A percentile compares a stretch with the other conserved stretches of the same genome.
phyloP scores from a whole-genome alignment of 2,113 vertebrate genomes.

The Hypocryptadius cinnamomeus region DNA sequence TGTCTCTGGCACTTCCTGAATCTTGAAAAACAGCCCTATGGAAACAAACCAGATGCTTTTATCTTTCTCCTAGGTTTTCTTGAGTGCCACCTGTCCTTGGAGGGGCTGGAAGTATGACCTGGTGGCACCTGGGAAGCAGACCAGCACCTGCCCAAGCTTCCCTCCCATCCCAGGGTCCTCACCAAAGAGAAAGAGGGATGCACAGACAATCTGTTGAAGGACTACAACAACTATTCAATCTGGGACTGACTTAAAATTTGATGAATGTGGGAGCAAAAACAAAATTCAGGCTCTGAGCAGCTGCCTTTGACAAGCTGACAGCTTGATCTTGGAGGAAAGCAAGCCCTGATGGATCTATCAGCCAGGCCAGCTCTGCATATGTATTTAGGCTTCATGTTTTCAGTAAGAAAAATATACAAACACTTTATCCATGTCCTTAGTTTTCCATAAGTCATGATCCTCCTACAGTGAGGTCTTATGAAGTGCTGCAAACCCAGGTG shows the following conservation, averaged over 20 bases:
- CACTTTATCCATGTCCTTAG: not conserved
- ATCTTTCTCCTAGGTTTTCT: not conserved
- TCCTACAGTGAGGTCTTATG: fast-evolving
- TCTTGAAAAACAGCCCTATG: not conserved
- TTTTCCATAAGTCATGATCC: not conserved
- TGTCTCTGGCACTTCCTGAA: not conserved
- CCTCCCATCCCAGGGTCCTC: not conserved
- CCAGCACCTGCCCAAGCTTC: not conserved
- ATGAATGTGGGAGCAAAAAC: not conserved
- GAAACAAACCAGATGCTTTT: not conserved
- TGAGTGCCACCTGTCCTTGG: not conserved
- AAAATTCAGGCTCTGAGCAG: not conserved
- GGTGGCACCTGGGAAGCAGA: not conserved
- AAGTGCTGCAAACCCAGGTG: not conserved
- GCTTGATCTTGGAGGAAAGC: not conserved
- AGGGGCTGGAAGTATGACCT: not conserved
- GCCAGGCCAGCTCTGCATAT: not conserved
- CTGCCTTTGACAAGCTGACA: not conserved
- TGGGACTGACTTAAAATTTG: not conserved
- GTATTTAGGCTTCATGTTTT: not conserved
- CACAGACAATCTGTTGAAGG: not conserved
- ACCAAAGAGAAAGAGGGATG: fast-evolving
- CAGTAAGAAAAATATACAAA: not conserved
- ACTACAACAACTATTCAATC: not conserved
- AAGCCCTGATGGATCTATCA: not conserved